Conservation (phyloP, 2,113 vertebrate genomes). For the Megaceryle maxima region DNA sequence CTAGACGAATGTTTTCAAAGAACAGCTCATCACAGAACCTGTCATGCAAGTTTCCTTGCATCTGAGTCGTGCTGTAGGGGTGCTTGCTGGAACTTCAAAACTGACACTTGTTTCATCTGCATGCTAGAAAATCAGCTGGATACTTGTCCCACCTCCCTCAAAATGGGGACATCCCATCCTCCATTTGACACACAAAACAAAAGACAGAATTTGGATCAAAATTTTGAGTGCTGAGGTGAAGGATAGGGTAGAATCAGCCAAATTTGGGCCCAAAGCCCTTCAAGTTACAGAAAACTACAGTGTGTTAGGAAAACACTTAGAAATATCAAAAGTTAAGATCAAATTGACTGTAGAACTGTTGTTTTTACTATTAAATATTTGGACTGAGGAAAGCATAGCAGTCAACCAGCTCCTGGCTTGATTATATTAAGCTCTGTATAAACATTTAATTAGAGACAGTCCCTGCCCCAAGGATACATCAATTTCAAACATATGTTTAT, state of each 20-base stretch:
- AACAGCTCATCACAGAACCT: neutral
- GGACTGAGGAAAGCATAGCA: neutral
- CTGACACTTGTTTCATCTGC: neutral
- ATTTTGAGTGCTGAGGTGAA: neutral
- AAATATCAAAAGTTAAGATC: conserved; percentile 8
- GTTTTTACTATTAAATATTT: conserved; percentile 31
- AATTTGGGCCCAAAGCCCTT: neutral
- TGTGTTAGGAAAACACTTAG: neutral
- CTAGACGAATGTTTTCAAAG: neutral
- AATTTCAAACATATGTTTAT: conserved; percentile 7
- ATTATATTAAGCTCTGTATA: neutral
- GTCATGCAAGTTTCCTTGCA: neutral
- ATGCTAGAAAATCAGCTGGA: neutral
- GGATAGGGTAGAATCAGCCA: neutral
- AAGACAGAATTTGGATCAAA: neutral
- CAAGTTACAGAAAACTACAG: neutral
- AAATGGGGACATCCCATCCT: neutral
- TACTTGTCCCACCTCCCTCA: neutral
- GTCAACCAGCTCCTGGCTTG: neutral
- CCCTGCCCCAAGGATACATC: neutral
- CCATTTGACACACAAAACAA: neutral
- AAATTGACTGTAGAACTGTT: neutral
- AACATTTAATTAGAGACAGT: conserved; percentile 24
- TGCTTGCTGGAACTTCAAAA: neutral
- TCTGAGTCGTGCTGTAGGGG: neutral